Evolutionary conservation across 1,140 invertebrate genomes (phyloP).

Genomic region (Spodoptera litura): DNA sequence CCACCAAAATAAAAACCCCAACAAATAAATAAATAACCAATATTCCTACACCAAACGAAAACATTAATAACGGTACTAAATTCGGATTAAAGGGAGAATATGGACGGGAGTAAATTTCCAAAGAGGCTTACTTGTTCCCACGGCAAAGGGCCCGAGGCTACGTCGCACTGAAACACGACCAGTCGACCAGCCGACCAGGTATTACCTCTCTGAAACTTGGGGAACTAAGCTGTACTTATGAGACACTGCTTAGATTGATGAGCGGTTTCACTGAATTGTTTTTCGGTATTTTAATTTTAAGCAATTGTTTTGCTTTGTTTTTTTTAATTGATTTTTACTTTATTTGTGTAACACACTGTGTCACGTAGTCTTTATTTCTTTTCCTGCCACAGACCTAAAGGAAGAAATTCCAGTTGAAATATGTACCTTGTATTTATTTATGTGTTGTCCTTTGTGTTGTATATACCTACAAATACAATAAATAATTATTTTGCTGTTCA

Average conservation of each 20-base stretch:
- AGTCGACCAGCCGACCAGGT: neutral
- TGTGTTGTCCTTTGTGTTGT: no score
- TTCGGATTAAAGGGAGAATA: slow-evolving; percentile 53
- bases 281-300: no score
- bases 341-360: no score
- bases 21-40: neutral
- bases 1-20: no score
- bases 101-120: slow-evolving; percentile 39
- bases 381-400: no score
- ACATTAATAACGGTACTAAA: slow-evolving; percentile 50
- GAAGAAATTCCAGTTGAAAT: no score
- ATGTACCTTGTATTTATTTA: no score
- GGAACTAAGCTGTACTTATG: slow-evolving; percentile 40
- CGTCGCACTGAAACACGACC: slow-evolving; percentile 45
- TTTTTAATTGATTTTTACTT: no score
- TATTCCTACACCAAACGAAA: neutral
- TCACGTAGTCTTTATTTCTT: no score
- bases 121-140: slow-evolving; percentile 52
- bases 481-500: no score
- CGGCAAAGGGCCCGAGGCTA: slow-evolving; percentile 54
- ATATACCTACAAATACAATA: no score
- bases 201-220: slow-evolving; percentile 42
- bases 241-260: slow-evolving; percentile 42
- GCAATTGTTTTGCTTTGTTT: no score
- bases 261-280: neutral